These are phyloP conservation scores for Ectropis grisescens DNA, from an alignment of 1,140 invertebrate genomes.

Conservation along the genomic window DNA sequence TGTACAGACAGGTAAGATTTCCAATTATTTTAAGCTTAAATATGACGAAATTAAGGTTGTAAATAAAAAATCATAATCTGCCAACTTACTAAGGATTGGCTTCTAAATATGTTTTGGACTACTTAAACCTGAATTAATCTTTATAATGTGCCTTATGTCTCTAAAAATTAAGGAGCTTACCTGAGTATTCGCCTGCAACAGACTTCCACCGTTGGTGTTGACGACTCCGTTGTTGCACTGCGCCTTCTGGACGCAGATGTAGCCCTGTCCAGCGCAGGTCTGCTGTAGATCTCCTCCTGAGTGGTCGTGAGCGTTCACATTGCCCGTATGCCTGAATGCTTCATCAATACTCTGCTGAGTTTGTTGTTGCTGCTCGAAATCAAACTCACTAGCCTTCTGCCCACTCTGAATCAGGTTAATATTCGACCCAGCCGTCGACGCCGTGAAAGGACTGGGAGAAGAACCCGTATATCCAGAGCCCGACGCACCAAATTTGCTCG, in stretches of 20 bases:
- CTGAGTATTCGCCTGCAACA: constrained; percentile 62
- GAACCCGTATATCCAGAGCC: constrained; percentile 32
- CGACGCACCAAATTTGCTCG: constrained; percentile 12
- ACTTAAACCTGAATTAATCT: no score
- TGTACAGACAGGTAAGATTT: no score
- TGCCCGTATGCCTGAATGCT: constrained; percentile 32
- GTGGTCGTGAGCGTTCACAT: constrained; percentile 23
- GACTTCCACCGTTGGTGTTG: constrained; percentile 49
- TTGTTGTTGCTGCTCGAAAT: constrained; percentile 37
- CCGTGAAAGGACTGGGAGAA: constrained; percentile 35
- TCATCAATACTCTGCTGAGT: constrained; percentile 40
- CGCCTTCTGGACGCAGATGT: constrained; percentile 70
- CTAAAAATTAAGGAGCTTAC: no score
- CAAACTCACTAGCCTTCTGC: constrained; percentile 36
- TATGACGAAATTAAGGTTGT: no score
- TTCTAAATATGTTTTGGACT: no score
- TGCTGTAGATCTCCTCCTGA: constrained; percentile 45
- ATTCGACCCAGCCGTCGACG: constrained; percentile 26
- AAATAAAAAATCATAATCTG: no score
- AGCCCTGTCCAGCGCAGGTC: constrained; percentile 67
- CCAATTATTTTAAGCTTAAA: no score
- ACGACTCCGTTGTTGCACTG: constrained; percentile 72
- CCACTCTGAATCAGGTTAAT: constrained; percentile 45
- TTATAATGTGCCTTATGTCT: no score
- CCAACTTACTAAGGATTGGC: no score